Evolutionary conservation across 2,888 invertebrate species (phyloP), one percentile per base, ranked within the genome.

Genomic region (Cylindroiulus punctatus): DNA sequence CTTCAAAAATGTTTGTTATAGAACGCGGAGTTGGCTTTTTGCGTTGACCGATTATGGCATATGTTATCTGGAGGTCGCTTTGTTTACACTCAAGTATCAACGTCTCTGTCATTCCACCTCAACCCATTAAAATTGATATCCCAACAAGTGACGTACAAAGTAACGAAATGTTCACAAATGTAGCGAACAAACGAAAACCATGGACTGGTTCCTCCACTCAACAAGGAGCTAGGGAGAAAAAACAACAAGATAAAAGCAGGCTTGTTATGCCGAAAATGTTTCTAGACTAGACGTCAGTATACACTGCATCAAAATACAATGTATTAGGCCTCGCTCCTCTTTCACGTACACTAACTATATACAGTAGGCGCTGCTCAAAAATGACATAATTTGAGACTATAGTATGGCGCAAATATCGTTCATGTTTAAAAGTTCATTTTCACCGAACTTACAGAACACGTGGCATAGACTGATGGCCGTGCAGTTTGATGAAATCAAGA

Each of bases 31-130:
- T 22, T 57, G 57, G n/a, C 14, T 57, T 57, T 57, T 17, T 57
- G 22, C 8, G 57, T n/a, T 57, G n/a, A n/a, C 57, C 57, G 57
- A 57, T 57, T 57, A 57, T 57, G 57, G 57, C 19, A 57, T 57
- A 57, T 14, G n/a, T 57, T 57, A 57, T 57, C 57, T n/a, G 57
- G 57, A 57, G 57, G 57, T 57, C 57, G 57, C 22, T 57, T 57
- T 57, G 57, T 57, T 57, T 57, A 57, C 57, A n/a, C 22, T 57
- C 14, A 57, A n/a, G n/a, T n/a, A 57, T 57, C 57, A 57, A 57
- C 57, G 57, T n/a, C 57, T 57, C 57, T 57, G 57, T 3, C 57
- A 57, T 57, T 1, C 22, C 57, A 57, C n/a, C 57, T 19, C 19
- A 57, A 57, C 57, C 57, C n/a, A n/a, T 57, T 57, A 57, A 57